Evolutionary conservation across 2,888 invertebrate species (phyloP).

Genomic region (Eudemis profundana): DNA sequence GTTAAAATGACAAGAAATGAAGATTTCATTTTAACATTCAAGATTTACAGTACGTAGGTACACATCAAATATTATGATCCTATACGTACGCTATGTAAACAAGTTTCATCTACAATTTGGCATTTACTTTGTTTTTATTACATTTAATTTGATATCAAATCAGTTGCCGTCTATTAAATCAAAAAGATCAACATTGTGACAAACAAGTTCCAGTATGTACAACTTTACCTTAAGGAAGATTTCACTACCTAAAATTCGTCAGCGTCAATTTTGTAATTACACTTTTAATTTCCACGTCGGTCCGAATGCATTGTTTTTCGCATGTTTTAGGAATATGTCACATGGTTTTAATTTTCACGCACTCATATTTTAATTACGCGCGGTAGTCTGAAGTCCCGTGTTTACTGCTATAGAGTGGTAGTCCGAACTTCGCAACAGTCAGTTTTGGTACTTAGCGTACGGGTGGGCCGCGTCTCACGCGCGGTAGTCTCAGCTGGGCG

Average conservation of each 20-base stretch:
- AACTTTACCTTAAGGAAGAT: conserved; percentile 8
- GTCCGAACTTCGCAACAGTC: conserved; percentile 26
- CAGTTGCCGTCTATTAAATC: neutral
- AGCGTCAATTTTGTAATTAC: neutral
- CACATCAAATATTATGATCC: conserved; percentile 26
- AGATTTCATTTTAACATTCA: conserved; percentile 37
- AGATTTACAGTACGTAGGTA: conserved; percentile 1
- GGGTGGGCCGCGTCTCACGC: conserved; percentile 79
- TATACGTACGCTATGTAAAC: conserved; percentile 52
- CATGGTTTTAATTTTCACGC: neutral
- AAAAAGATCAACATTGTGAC: neutral
- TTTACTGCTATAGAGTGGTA: conserved; percentile 12
- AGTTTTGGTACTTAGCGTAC: conserved; percentile 79
- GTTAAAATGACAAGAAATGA: conserved; percentile 37
- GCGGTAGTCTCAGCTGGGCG: conserved; percentile 87
- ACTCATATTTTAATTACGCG: neutral
- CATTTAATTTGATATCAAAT: conserved; percentile 41
- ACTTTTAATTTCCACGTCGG: conserved; percentile 10
- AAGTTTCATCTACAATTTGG: conserved; percentile 67
- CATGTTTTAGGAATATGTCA: neutral
- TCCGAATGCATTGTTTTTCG: conserved; percentile 4
- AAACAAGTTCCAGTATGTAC: conserved; percentile 4
- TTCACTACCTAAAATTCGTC: conserved; percentile 17
- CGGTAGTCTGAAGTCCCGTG: neutral
- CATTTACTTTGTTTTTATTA: conserved; percentile 67